Evolutionary conservation across 2,888 invertebrate genomes (phyloP), one percentile per base, ranked within the genome.

Genomic region (Nemoura dubitans): DNA sequence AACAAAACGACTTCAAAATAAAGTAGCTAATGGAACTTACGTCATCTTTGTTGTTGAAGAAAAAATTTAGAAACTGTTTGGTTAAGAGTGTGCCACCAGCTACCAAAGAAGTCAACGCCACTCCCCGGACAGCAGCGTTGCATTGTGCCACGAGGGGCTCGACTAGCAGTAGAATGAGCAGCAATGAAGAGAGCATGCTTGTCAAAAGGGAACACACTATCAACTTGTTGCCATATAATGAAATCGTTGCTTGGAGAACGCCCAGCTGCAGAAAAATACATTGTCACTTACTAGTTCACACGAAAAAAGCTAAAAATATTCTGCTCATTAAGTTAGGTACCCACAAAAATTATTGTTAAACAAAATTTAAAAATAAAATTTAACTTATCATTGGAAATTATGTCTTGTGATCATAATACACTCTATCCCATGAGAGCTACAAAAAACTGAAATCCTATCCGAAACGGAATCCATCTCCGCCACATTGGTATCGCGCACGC

Each of bases 201-300:
- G 90, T 89, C 25, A 91, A 89, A 88, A 93, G 90, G 0, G 94
- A 94, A 0, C 92, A 92, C 86, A 94, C 89, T 87, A 94, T 90
- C 92, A 94, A 92, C 89, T 93, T 92, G 90, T 94, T 94, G 25
- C 93, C 93, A 90, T 94, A 94, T 89, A 94, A 91, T 87, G 93
- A 91, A 59, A 93, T 89, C 7, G 92, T 87, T 88, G 90, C 90
- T 83, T 89, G 89, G 59, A 88, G 87, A 76, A 93, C 91, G 14
- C 92, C 92, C 80, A 92, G 85, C 93, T 93, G 90, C 85, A 90
- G 90, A 87, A 87, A 82, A 82, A 89, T 87, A 86, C 30, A 36
- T 36, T 10, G 10, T 36, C 36, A 10, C 10, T n/a, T n/a, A n/a
- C n/a, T n/a, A n/a, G 36, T 6, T 6, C 36, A 36, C 36, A 6